Percentiles rank a stretch among this genome's conserved stretches.
Conservation (phyloP, 2,888 invertebrate genomes). For the Tetropium fuscum region DNA sequence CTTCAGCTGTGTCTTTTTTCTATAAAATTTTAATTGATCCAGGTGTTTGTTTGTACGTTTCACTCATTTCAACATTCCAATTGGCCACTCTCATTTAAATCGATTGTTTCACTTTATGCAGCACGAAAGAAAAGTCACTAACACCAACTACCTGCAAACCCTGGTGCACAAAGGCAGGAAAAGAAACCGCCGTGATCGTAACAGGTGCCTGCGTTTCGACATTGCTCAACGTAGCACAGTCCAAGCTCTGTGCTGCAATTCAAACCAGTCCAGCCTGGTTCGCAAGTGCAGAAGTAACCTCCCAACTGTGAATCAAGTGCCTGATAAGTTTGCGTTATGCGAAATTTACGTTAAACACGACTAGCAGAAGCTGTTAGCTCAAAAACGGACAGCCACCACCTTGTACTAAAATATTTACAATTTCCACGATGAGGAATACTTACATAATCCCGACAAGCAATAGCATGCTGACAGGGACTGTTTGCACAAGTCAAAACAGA, state of each 20-base stretch:
- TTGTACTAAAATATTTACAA: no score
- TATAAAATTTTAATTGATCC: no score
- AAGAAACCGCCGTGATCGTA: constrained; percentile 68
- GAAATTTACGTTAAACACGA: not conserved
- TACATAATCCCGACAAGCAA: constrained; percentile 74
- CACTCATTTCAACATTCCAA: no score
- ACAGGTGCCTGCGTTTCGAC: constrained; percentile 76
- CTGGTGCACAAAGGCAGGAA: constrained; percentile 71
- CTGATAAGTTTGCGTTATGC: constrained; percentile 1
- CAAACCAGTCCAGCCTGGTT: constrained; percentile 75
- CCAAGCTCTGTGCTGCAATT: constrained; percentile 71
- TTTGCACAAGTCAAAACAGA: constrained; percentile 67
- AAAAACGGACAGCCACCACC: no score
- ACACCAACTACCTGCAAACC: constrained; percentile 68
- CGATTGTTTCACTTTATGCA: no score
- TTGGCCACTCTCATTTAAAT: no score
- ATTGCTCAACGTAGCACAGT: constrained; percentile 71
- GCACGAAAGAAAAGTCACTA: constrained; percentile 21
- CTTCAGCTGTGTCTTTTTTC: no score
- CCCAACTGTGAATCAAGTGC: constrained; percentile 63
- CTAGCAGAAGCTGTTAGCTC: not conserved
- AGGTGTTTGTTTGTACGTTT: no score
- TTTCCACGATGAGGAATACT: no score
- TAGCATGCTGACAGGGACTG: constrained; percentile 73
- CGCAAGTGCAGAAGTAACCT: constrained; percentile 78